phyloP scores from a whole-genome alignment of 2,797 vertebrate species.

The Cetoscarus ocellatus region DNA sequence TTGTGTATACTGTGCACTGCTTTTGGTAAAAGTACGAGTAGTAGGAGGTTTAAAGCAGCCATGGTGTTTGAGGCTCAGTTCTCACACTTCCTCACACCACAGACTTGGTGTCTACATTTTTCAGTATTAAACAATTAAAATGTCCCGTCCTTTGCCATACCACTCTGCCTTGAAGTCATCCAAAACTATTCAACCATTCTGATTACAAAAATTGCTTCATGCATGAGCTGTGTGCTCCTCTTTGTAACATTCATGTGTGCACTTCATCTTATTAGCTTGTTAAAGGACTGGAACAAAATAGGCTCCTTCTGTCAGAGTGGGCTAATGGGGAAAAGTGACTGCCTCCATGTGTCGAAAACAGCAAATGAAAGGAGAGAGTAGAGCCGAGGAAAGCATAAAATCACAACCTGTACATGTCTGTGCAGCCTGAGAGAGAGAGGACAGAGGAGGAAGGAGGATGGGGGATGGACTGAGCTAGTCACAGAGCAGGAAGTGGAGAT shows the following conservation, averaged over 20 bases:
- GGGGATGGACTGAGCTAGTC: conserved; percentile 81
- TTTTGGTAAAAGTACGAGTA: too few relatives aligned
- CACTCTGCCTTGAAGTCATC: conserved; percentile 39
- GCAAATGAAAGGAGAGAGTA: conserved; percentile 72
- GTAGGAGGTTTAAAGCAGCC: conserved; percentile 6
- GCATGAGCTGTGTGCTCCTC: conserved; percentile 42
- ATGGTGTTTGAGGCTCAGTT: neutral
- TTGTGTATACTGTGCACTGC: too few relatives aligned
- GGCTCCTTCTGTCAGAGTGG: conserved; percentile 52
- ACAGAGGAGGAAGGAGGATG: conserved; percentile 77
- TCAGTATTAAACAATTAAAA: conserved; percentile 24
- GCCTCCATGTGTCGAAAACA: conserved; percentile 68
- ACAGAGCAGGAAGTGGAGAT: conserved; percentile 84
- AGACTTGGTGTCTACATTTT: conserved; percentile 10
- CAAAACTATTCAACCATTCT: conserved; percentile 35
- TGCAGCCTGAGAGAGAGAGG: conserved; percentile 48
- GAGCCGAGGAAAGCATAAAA: conserved; percentile 80
- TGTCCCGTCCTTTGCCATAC: neutral
- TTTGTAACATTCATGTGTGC: conserved; percentile 52
- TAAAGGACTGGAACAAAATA: conserved; percentile 62
- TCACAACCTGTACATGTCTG: conserved; percentile 74
- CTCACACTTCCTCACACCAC: neutral
- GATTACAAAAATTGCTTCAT: conserved; percentile 44
- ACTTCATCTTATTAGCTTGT: conserved; percentile 62
- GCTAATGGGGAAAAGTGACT: conserved; percentile 67